A percentile compares a stretch with the other conserved stretches of the same genome.
phyloP scores from a whole-genome alignment of 92 coral and sea anemone genomes.

The Meandrina meandrites region DNA sequence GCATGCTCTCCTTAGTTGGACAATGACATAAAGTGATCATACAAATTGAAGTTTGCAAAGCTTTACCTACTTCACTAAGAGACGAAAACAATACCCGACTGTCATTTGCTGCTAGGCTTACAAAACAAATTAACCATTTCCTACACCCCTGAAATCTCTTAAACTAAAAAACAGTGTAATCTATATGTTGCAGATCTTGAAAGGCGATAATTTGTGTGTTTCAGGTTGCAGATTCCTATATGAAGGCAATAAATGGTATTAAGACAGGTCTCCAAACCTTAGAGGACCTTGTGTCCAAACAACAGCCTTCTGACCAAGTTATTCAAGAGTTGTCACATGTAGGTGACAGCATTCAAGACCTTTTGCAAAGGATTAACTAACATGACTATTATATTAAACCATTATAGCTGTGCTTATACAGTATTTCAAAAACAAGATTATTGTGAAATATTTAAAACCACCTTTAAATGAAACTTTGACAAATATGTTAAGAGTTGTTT shows the following conservation, averaged over 20 bases:
- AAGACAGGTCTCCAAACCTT: slow-evolving; percentile 13
- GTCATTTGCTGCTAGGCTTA: too few relatives aligned
- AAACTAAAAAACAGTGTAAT: too few relatives aligned
- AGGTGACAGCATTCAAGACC: slow-evolving; percentile 19
- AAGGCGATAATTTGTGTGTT: background rate
- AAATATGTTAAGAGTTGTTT: background rate
- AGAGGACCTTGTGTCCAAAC: slow-evolving; percentile 24
- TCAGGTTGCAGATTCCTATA: slow-evolving; percentile 20
- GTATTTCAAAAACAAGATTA: too few relatives aligned
- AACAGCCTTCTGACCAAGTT: slow-evolving; percentile 24
- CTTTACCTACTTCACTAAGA: background rate
- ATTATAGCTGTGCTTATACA: too few relatives aligned
- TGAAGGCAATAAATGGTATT: slow-evolving; percentile 15
- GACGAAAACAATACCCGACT: background rate
- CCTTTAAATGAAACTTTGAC: background rate
- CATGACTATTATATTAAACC: background rate
- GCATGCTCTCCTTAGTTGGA: background rate
- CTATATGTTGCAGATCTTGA: too few relatives aligned
- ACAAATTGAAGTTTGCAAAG: background rate
- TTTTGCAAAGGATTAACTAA: slow-evolving; percentile 24
- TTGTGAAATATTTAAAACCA: background rate
- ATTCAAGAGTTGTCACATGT: slow-evolving; percentile 26
- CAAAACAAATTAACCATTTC: background rate
- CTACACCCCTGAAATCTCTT: background rate
- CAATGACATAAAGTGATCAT: background rate